phyloP scores from a whole-genome alignment of 35 echinoderm and acorn worm species.

The Heliocidaris erythrogramma region DNA sequence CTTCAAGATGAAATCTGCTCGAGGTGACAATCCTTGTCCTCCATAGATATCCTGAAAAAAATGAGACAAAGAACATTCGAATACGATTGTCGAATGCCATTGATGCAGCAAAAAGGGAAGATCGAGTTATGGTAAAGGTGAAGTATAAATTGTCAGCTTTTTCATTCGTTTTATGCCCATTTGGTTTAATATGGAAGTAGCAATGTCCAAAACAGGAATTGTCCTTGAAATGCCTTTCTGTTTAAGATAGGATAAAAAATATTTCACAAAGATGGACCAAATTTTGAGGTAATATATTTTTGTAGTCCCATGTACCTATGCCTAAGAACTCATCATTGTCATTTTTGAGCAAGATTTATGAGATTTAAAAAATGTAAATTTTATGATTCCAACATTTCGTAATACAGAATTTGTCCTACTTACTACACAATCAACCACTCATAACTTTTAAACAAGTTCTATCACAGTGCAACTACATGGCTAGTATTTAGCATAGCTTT shows the following conservation, averaged over 20 bases:
- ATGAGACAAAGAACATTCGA: neutral
- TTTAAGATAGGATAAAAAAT: neutral
- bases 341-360: no score
- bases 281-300: no score
- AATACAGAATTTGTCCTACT: no score
- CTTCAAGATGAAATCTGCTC: constrained; percentile 44
- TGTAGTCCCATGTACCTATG: no score
- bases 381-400: no score
- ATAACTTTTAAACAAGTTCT: neutral
- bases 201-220: neutral
- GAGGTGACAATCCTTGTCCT: constrained; percentile 18
- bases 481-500: no score
- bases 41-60: constrained; percentile 48
- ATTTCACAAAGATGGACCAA: no score
- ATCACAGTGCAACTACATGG: no score
- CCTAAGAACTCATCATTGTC: no score
- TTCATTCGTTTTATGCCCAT: neutral
- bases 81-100: neutral
- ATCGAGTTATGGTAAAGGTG: neutral
- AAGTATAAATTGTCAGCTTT: neutral
- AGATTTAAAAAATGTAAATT: no score
- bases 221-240: neutral
- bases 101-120: neutral
- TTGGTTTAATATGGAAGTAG: neutral
- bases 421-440: no score